phyloP scores from a whole-genome alignment of 1,140 invertebrate genomes.

The Drosophila simulans region DNA sequence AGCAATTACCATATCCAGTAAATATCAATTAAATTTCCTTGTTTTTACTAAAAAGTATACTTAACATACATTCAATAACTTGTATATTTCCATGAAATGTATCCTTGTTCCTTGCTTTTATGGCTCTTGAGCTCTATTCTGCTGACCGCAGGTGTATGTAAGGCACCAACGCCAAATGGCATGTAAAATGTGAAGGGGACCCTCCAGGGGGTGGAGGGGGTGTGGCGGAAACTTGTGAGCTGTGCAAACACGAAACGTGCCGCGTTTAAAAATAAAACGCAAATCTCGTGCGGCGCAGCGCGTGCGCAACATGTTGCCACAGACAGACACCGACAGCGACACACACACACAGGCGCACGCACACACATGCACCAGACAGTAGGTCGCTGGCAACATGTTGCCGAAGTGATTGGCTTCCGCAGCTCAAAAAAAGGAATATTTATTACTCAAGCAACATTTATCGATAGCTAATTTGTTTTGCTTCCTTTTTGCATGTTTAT shows the following conservation, averaged over 20 bases:
- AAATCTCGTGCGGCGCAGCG: slow-evolving; percentile 69
- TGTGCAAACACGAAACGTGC: slow-evolving; percentile 75
- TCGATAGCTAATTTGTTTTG: no score
- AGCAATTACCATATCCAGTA: background rate
- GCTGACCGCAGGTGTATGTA: slow-evolving; percentile 47
- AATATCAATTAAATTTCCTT: background rate
- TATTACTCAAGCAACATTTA: no score
- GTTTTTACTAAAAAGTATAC: no score
- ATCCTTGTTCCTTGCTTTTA: background rate
- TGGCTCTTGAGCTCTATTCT: background rate
- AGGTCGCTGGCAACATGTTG: slow-evolving; percentile 40
- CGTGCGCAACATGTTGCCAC: slow-evolving; percentile 66
- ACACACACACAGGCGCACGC: background rate
- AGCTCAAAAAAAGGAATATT: background rate
- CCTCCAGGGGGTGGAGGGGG: slow-evolving; percentile 2
- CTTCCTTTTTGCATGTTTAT: background rate
- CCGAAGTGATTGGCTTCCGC: background rate
- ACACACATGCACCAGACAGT: slow-evolving; percentile 17
- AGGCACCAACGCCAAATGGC: slow-evolving; percentile 42
- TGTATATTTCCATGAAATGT: background rate
- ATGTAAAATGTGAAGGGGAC: slow-evolving; percentile 35
- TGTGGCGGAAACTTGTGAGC: background rate
- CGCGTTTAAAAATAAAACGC: slow-evolving; percentile 77
- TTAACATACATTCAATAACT: background rate
- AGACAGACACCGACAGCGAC: background rate